Percentiles rank a stretch among this genome's conserved stretches.
These are phyloP conservation scores for Gobio gobio DNA, from an alignment of 2,113 vertebrate species.

Conservation along the genomic window DNA sequence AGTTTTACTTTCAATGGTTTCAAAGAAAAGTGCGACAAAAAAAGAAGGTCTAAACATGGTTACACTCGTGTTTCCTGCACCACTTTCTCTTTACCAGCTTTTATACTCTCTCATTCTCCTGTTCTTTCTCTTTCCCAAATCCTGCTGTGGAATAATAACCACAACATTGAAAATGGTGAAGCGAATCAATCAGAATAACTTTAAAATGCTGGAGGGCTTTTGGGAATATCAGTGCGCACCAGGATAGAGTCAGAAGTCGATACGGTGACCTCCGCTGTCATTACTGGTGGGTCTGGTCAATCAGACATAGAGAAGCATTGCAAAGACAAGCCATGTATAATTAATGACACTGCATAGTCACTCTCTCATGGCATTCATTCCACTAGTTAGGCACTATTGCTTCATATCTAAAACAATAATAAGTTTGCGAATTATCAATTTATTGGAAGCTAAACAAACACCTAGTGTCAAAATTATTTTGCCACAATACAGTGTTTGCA, in stretches of 20 bases:
- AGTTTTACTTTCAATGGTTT: not conserved
- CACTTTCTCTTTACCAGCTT: not conserved
- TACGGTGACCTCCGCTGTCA: slow-evolving; percentile 68
- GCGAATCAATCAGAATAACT: slow-evolving; percentile 57
- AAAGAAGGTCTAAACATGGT: not conserved
- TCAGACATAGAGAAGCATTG: slow-evolving; percentile 53
- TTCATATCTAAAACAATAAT: not conserved
- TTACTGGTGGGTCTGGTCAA: slow-evolving; percentile 60
- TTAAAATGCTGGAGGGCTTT: slow-evolving; percentile 51
- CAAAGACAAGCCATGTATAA: slow-evolving; percentile 60
- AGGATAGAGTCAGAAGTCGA: slow-evolving; percentile 52
- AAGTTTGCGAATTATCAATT: not conserved
- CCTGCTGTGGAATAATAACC: slow-evolving; percentile 28
- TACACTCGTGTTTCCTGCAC: not conserved
- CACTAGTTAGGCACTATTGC: not conserved
- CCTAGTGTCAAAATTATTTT: not conserved
- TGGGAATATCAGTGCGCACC: slow-evolving; percentile 67
- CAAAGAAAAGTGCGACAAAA: not conserved
- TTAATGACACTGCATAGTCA: slow-evolving; percentile 63
- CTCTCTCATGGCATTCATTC: slow-evolving; percentile 57
- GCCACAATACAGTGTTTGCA: not conserved
- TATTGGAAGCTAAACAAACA: too few species aligned
- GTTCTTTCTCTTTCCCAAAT: slow-evolving; percentile 33
- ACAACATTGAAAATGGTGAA: slow-evolving; percentile 50
- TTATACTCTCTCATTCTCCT: not conserved